Base-by-base conservation (phyloP, 2,888 invertebrate species). In the Cephus sareptanus region DNA sequence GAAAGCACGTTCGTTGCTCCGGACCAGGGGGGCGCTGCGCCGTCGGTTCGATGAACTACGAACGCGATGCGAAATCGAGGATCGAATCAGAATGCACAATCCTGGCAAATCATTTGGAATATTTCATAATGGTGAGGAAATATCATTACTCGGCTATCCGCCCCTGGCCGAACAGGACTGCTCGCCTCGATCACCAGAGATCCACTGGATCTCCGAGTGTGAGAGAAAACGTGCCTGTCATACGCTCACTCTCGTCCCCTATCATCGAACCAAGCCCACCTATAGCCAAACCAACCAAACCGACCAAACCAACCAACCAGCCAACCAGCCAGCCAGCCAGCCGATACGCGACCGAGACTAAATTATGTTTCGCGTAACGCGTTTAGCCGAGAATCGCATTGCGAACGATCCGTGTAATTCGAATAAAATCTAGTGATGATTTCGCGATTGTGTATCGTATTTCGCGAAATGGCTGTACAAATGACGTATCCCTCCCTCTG, bases 101-200 rank as follows among this genome's bases (percentile, higher is more conserved):
- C 86, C 87, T 86, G 86, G 84, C 87, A 88, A 91, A 90, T 91
- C 86, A 90, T 91, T 90, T 88, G 88, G 89, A 89, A 89, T 90
- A 91, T 91, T 90, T 90, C 90, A 90, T 89, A 89, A 89, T 89
- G 89, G 87, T 86, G 87, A 88, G 87, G 87, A 90, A 90, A 91
- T 89, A 89, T 90, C 89, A 89, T 90, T 90, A 90, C 85, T 83
- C 85, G 75, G 76, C 76, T 77, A 80, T 75, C 83, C 82, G 76
- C 76, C 31, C 74, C 15, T 4, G 35, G 74, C 12, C 35, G 74
- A 31, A 74, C 34, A 35, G 74, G 34, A 74, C 15, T 74, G 34
- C 3, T n/a, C 74, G 34, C 40, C 40, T 40, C 40, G 40, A 40
- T 40, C 40, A 40, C 40, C 13, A 40, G 40, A 40, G 40, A 40